Evolutionary conservation across 1,140 invertebrate genomes (phyloP), one percentile per base, ranked within the genome.

Genomic region (Pogonomyrmex californicus): DNA sequence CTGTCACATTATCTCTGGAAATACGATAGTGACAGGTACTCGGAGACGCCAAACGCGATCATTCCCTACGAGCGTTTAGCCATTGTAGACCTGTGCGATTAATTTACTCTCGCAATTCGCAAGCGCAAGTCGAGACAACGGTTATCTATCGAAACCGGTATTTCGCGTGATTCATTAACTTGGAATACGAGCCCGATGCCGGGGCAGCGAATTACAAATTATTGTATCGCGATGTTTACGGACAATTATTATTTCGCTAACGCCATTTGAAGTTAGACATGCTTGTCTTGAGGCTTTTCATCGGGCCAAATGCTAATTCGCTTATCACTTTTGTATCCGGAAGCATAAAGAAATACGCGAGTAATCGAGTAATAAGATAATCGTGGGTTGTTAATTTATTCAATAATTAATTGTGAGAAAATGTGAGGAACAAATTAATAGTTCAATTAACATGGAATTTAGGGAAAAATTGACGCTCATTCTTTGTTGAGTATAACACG

Each of bases 1-100:
- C 49, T 47, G 63, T 66, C 17, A 12, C 23, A 33, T 68, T 68
- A 68, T 68, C 23, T 68, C 65, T 68, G 10, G 65, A 47, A 68
- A 49, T 23, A 2, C 23, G 12, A 68, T 49, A 68, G 23, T 68
- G 41, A 68, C 41, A 68, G 65, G 41, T 68, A 49, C 41, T 49
- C 44, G 44, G 65, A 68, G 23, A 68, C 12, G 44, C 23, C 23
- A 68, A 68, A 68, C 47, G 65, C 65, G 65, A 33, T 49, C 41
- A 14, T 68, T 49, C 23, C 23, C 65, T 33, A 49, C 5, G 44
- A 68, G 23, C 23, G n/a, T 49, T 49, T 49, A 49, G 44, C 23
- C 23, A 49, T 41, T 49, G 23, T 30, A 68, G 12, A 47, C 0
- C 41, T 5, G 23, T 49, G 65, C 41, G 65, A 68, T 49, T 68